These are phyloP conservation scores for Abramis brama DNA, from an alignment of 2,113 vertebrate species.

Conservation along the genomic window DNA sequence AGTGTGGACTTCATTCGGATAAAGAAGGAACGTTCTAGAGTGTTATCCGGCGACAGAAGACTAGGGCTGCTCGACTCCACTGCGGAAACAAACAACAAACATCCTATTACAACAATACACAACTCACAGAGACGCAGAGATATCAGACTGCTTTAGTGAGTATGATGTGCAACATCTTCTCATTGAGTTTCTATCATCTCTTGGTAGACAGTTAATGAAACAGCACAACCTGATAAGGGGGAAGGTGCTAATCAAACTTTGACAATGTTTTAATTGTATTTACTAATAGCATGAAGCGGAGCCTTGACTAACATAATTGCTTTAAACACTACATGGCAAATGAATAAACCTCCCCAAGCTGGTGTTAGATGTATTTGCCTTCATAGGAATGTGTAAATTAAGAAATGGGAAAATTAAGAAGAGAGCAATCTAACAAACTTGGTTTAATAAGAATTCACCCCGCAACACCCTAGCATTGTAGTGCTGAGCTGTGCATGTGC, in stretches of 20 bases:
- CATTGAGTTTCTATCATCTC: constrained; percentile 61
- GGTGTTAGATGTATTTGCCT: not conserved
- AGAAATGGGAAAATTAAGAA: constrained; percentile 18
- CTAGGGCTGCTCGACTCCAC: constrained; percentile 95
- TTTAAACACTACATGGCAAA: constrained; percentile 47
- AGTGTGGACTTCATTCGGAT: constrained; percentile 98
- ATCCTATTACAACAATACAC: constrained; percentile 49
- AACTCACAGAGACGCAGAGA: constrained; percentile 27
- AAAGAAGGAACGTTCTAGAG: constrained; percentile 96
- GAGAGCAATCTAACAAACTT: not conserved
- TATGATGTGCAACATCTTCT: constrained; percentile 57
- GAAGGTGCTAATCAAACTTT: constrained; percentile 59
- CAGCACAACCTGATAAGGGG: constrained; percentile 54
- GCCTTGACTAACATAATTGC: constrained; percentile 52
- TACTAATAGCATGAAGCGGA: constrained; percentile 50
- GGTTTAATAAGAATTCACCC: not conserved
- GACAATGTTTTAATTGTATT: constrained; percentile 61
- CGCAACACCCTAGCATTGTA: not conserved
- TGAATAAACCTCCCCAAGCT: constrained; percentile 31
- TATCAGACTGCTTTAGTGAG: constrained; percentile 52
- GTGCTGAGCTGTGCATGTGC: not conserved
- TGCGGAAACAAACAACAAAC: constrained; percentile 65
- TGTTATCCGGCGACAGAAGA: constrained; percentile 89
- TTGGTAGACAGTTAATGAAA: constrained; percentile 56
- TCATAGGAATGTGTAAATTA: constrained; percentile 24